A percentile compares a stretch with the other conserved stretches of the same genome.
phyloP scores from a whole-genome alignment of 2,113 vertebrate genomes.

The Cebus imitator region DNA sequence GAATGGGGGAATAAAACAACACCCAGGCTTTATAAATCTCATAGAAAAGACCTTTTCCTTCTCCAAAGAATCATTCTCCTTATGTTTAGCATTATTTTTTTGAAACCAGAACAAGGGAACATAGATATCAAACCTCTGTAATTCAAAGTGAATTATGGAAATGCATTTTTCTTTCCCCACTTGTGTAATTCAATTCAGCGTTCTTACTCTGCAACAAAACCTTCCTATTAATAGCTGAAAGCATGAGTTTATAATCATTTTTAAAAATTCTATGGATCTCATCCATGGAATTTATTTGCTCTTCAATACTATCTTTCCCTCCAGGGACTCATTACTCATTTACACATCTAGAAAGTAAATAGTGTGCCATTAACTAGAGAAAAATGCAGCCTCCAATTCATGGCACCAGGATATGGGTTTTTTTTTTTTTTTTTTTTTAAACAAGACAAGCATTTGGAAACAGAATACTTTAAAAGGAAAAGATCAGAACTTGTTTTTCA shows the following conservation, averaged over 20 bases:
- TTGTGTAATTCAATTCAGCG: conserved; percentile 49
- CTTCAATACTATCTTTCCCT: conserved; percentile 50
- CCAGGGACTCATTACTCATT: conserved; percentile 40
- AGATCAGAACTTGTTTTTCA: conserved; percentile 74
- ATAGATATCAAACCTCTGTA: conserved; percentile 26
- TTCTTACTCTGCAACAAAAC: conserved; percentile 60
- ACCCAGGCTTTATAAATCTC: background rate
- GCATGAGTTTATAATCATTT: conserved; percentile 57
- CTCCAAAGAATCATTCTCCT: background rate
- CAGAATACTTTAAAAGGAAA: conserved; percentile 74
- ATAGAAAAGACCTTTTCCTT: background rate
- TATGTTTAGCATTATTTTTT: background rate
- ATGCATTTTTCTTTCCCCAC: background rate
- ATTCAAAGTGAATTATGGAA: conserved; percentile 53
- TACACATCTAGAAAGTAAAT: conserved; percentile 58
- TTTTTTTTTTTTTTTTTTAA: conserved; percentile 3
- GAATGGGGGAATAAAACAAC: background rate
- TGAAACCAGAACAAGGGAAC: conserved; percentile 13
- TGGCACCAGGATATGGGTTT: conserved; percentile 26
- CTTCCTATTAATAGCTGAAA: conserved; percentile 65
- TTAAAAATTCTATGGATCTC: conserved; percentile 22
- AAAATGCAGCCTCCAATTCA: conserved; percentile 35
- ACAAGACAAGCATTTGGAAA: conserved; percentile 66
- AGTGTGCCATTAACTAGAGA: background rate
- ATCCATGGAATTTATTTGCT: conserved; percentile 59